These are phyloP conservation scores for Holotrichia oblita DNA, from an alignment of 1,140 invertebrate species.

Conservation along the genomic window DNA sequence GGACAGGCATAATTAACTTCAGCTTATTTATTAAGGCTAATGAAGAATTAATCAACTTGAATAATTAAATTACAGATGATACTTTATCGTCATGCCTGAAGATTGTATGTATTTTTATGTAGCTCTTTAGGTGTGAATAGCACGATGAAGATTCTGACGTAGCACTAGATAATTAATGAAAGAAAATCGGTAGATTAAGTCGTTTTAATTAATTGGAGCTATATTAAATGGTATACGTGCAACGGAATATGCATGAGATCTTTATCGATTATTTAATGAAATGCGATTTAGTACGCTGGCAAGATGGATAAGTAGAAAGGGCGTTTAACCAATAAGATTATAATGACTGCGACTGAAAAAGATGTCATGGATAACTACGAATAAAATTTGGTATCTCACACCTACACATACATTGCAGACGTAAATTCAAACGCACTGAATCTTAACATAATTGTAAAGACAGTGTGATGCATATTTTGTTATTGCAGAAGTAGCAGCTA, in stretches of 20 bases:
- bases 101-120: slow-evolving; percentile 21
- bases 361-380: too few species aligned
- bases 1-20: not conserved
- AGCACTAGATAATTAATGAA: slow-evolving; percentile 3
- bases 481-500: too few species aligned
- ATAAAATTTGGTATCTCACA: too few species aligned
- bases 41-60: slow-evolving; percentile 26
- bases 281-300: not conserved
- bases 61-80: slow-evolving; percentile 30
- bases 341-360: too few species aligned
- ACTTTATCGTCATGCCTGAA: not conserved
- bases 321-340: not conserved
- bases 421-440: too few species aligned
- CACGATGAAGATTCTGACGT: slow-evolving; percentile 1
- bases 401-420: too few species aligned
- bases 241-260: not conserved
- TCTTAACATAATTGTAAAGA: too few species aligned
- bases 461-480: too few species aligned
- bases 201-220: not conserved
- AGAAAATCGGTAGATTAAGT: not conserved
- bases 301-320: not conserved
- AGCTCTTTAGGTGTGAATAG: not conserved
- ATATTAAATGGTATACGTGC: slow-evolving; percentile 5
- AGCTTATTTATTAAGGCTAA: slow-evolving; percentile 19
- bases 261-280: slow-evolving; percentile 30